Percentiles rank a stretch among this genome's conserved stretches.
These are phyloP conservation scores for Zaprionus ghesquierei DNA, from an alignment of 1,140 invertebrate genomes.

Conservation along the genomic window DNA sequence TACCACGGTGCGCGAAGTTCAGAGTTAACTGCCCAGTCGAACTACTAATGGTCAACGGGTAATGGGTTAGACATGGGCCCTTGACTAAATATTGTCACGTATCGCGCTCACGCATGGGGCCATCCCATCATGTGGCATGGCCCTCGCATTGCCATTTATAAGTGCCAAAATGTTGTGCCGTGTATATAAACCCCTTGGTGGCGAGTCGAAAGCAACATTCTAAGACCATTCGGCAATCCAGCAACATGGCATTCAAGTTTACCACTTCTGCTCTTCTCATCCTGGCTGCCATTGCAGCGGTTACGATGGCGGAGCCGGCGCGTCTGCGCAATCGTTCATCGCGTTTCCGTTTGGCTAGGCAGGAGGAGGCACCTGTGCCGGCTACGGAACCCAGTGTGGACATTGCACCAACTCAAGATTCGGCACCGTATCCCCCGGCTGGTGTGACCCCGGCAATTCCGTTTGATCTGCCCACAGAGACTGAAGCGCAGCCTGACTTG, in stretches of 20 bases:
- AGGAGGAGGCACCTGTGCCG: conserved; percentile 55
- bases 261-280: conserved; percentile 49
- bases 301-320: conserved; percentile 47
- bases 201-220: conserved; percentile 56
- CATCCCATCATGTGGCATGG: conserved; percentile 49
- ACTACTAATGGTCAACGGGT: conserved; percentile 48
- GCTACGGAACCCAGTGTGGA: conserved; percentile 33
- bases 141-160: conserved; percentile 62
- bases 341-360: conserved; percentile 56
- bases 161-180: conserved; percentile 27
- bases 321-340: conserved; percentile 51
- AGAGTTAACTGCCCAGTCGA: conserved; percentile 36
- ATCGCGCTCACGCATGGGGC: conserved; percentile 1
- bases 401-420: conserved; percentile 47
- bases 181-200: conserved; percentile 51
- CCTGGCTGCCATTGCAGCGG: conserved; percentile 42
- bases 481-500: conserved; percentile 70
- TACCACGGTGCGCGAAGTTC: conserved; percentile 27
- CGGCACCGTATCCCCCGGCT: conserved; percentile 70
- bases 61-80: conserved; percentile 67
- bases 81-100: conserved; percentile 78
- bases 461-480: conserved; percentile 68
- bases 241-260: conserved; percentile 70
- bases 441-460: conserved; percentile 70
- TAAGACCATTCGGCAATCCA: conserved; percentile 48